Evolutionary conservation across 2,113 vertebrate species (phyloP).

Genomic region (Arenaria interpres): DNA sequence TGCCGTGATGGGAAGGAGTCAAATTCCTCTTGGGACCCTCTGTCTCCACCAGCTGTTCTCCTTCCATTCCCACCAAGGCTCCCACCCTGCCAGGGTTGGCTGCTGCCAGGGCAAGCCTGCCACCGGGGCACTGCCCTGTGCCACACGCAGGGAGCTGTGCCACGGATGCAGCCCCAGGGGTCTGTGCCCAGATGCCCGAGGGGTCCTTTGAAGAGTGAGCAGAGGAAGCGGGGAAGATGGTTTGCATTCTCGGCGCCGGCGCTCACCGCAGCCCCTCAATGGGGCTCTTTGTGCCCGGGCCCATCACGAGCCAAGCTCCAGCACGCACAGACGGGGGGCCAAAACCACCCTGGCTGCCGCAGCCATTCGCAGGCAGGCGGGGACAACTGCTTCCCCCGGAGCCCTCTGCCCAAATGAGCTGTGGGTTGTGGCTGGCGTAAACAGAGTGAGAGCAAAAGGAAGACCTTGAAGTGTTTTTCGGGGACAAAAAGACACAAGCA

Average conservation of each 20-base stretch:
- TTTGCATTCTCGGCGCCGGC: not conserved
- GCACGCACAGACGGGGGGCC: rapidly evolving
- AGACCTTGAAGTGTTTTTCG: not conserved
- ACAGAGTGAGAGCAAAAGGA: not conserved
- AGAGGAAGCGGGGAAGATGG: not conserved
- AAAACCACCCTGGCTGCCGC: not conserved
- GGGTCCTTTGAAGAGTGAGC: not conserved
- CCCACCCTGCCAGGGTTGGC: not conserved
- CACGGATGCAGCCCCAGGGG: rapidly evolving
- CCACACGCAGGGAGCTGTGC: rapidly evolving
- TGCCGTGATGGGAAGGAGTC: rapidly evolving
- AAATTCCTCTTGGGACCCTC: not conserved
- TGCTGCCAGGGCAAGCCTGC: not conserved
- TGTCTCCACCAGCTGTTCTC: not conserved
- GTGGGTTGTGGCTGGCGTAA: rapidly evolving
- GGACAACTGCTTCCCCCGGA: not conserved
- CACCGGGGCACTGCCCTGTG: not conserved
- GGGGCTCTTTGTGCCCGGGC: not conserved
- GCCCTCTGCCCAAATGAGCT: not conserved
- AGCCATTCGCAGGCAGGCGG: not conserved
- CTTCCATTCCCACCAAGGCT: not conserved
- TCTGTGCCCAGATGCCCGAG: not conserved
- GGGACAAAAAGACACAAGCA: not conserved
- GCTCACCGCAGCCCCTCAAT: rapidly evolving
- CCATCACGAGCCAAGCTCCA: not conserved